Evolutionary conservation across 1,140 invertebrate genomes (phyloP).

Genomic region (Vanessa tameamea): DNA sequence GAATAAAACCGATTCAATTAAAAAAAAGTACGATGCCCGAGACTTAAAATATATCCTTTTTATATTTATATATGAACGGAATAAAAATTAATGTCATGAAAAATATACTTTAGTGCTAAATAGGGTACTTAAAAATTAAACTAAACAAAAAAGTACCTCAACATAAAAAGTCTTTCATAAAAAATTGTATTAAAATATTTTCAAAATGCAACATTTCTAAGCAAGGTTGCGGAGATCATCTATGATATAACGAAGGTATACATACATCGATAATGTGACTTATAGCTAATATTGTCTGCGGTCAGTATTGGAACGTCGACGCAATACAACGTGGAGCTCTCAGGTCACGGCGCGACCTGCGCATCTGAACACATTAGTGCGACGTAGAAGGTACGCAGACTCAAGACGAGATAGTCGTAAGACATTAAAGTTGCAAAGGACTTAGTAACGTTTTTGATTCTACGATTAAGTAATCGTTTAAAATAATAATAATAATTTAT

Average conservation of each 20-base stretch:
- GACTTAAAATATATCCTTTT: no score
- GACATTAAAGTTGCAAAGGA: not conserved
- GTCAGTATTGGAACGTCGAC: slow-evolving; percentile 37
- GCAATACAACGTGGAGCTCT: slow-evolving; percentile 27
- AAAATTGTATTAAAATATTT: not conserved
- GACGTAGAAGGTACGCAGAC: slow-evolving; percentile 1
- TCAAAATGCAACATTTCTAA: not conserved
- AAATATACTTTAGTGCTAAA: no score
- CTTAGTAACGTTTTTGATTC: no score
- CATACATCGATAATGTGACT: slow-evolving; percentile 36
- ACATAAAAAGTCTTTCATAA: no score
- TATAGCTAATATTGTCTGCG: slow-evolving; percentile 37
- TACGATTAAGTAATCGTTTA: no score
- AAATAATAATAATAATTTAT: no score
- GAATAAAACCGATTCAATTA: no score
- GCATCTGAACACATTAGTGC: slow-evolving; percentile 34
- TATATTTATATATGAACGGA: no score
- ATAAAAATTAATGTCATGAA: no score
- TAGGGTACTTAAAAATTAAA: no score
- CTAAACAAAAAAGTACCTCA: no score
- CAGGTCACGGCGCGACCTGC: slow-evolving; percentile 37
- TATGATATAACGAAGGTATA: slow-evolving; percentile 3
- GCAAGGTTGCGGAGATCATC: slow-evolving; percentile 1
- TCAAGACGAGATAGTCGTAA: slow-evolving; percentile 1
- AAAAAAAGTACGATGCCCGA: no score